Evolutionary conservation across 2,888 invertebrate genomes (phyloP), one percentile per base, ranked within the genome.

Genomic region (Cetonia aurata): DNA sequence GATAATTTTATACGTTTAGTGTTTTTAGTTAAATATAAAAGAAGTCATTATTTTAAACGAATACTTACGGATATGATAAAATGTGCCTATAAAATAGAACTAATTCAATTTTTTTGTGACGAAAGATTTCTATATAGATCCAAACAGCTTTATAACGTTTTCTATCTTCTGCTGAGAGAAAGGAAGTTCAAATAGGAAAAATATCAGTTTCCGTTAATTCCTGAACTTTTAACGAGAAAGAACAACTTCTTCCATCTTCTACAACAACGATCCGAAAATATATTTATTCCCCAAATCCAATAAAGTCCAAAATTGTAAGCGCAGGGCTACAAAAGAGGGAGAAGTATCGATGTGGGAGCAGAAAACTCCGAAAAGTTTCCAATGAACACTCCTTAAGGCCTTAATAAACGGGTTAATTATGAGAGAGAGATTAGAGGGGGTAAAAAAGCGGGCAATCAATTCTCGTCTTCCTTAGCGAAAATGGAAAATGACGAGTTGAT

Each of bases 351-450:
- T 3, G 4, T 25, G 25, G 3, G 25, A 25, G 25, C 25, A 42
- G n/a, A 59, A 59, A 44, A 59, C 19, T 59, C 44, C 17, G 6
- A n/a, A n/a, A 59, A 59, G 59, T 62, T 62, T 62, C 48, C 33
- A 62, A 50, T 50, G 62, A 33, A 17, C 31, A 48, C 31, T 15
- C 15, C 33, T 37, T 48, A 33, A 62, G 42, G 37, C 48, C 62
- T 48, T 33, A 62, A 62, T 62, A 62, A 62, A 48, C 62, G 33
- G 41, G 62, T 62, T 62, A 62, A 62, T 62, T 62, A 62, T 15
- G 48, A 62, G 48, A 33, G 48, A 31, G n/a, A 13, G 53, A 53
- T 25, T 13, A 31, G 25, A n/a, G 4, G 25, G 4, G 13, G 25
- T 15, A 17, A 57, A 42, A 48, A 31, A 48, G 17, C 25, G 4